These are phyloP conservation scores for Ophonus ardosiacus DNA, from an alignment of 2,888 invertebrate genomes.

Conservation along the genomic window DNA sequence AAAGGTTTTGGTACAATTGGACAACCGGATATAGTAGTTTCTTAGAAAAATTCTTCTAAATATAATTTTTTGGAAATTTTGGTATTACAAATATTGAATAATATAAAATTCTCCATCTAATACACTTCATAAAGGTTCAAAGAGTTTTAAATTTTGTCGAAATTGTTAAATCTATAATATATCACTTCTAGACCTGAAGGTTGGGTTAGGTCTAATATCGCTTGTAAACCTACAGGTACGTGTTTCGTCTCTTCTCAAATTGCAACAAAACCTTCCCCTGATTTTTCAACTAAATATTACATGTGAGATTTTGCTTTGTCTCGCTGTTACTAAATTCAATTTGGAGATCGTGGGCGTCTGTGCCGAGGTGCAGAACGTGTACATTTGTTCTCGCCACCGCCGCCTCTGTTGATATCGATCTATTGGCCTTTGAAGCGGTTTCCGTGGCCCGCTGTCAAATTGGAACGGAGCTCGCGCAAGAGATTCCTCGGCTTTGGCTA, in stretches of 20 bases:
- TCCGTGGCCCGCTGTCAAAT: slow-evolving; percentile 49
- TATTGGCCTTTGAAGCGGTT: slow-evolving; percentile 55
- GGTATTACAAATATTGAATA: too few species aligned
- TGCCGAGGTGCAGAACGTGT: slow-evolving; percentile 22
- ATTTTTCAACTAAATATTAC: slow-evolving; percentile 61
- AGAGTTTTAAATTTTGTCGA: too few species aligned
- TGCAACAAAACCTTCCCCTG: neutral
- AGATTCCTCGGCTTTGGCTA: neutral
- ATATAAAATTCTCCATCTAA: too few species aligned
- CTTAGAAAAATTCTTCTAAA: too few species aligned
- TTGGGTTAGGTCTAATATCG: too few species aligned
- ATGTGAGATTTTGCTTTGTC: slow-evolving; percentile 61
- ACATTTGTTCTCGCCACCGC: slow-evolving; percentile 25
- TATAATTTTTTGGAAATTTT: too few species aligned
- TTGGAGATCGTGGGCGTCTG: slow-evolving; percentile 12
- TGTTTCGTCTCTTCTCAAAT: neutral
- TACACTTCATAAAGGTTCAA: too few species aligned
- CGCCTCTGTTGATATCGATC: slow-evolving; percentile 39
- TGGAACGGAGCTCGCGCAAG: slow-evolving; percentile 33
- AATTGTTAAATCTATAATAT: too few species aligned
- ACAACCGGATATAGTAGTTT: too few species aligned
- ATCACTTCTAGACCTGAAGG: too few species aligned
- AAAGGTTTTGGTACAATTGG: too few species aligned
- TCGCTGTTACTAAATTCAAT: slow-evolving; percentile 53
- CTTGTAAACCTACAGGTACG: too few species aligned